Percentiles rank a stretch among this genome's conserved stretches.
phyloP scores from a whole-genome alignment of 1,140 invertebrate genomes.

The Caenorhabditis inopinata region DNA sequence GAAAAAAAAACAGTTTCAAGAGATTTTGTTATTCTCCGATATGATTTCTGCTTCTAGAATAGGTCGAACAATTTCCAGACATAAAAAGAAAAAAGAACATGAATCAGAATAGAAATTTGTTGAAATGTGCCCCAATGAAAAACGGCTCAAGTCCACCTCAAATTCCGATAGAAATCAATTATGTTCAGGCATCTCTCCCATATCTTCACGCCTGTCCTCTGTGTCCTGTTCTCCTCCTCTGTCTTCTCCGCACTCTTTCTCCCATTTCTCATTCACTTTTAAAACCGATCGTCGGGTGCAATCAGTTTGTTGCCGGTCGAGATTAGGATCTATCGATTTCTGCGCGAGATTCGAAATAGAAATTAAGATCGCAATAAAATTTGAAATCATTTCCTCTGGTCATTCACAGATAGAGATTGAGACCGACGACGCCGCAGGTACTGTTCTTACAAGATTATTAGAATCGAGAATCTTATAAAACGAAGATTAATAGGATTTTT shows the following conservation, averaged over 20 bases:
- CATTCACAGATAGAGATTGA: too few species aligned
- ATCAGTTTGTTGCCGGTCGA: background rate
- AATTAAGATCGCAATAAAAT: background rate
- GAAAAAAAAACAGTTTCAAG: too few species aligned
- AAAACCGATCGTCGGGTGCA: background rate
- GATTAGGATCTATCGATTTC: constrained; percentile 34
- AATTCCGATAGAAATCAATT: constrained; percentile 23
- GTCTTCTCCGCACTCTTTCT: background rate
- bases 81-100: too few species aligned
- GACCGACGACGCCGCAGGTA: too few species aligned
- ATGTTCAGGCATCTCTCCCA: constrained; percentile 22
- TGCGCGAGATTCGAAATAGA: background rate
- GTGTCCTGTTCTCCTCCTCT: background rate
- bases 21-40: too few species aligned
- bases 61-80: too few species aligned
- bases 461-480: too few species aligned
- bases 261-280: background rate
- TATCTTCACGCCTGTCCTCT: constrained; percentile 5
- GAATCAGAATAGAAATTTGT: too few species aligned
- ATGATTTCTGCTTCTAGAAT: too few species aligned
- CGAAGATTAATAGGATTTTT: too few species aligned
- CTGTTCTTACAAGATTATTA: too few species aligned
- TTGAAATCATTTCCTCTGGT: background rate
- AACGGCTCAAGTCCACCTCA: background rate
- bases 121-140: background rate